phyloP scores from a whole-genome alignment of 2,113 vertebrate genomes.

The Myrmophylax atrothorax region DNA sequence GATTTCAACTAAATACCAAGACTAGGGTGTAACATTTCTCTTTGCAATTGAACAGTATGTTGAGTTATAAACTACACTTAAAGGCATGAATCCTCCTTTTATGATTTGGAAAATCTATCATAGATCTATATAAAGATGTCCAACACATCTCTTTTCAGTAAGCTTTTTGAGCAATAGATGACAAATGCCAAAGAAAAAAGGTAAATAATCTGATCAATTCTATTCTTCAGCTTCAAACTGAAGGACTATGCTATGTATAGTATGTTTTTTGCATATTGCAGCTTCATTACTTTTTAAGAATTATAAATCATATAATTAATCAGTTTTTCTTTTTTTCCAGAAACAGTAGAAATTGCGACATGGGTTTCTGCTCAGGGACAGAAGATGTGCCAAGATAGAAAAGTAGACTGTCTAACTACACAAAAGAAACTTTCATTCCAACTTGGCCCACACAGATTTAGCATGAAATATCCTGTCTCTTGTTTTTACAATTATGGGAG shows the following conservation, averaged over 20 bases:
- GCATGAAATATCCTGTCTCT: not conserved
- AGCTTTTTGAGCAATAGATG: not conserved
- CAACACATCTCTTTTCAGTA: not conserved
- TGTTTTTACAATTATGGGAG: not conserved
- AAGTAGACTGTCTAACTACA: not conserved
- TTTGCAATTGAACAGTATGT: not conserved
- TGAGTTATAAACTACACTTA: not conserved
- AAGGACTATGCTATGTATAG: not conserved
- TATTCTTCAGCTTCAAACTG: not conserved
- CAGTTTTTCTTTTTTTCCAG: conserved; percentile 27
- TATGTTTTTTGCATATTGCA: not conserved
- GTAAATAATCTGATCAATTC: not conserved
- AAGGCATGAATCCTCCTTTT: not conserved
- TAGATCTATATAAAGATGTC: not conserved
- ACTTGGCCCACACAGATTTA: not conserved
- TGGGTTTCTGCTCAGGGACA: conserved; percentile 2
- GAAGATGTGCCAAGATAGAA: not conserved
- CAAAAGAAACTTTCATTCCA: conserved; percentile 13
- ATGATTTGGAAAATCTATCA: not conserved
- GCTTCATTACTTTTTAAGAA: conserved; percentile 33
- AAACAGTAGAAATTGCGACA: conserved; percentile 54
- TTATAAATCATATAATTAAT: conserved; percentile 46
- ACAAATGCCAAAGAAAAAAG: not conserved
- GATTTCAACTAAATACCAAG: not conserved
- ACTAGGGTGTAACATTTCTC: not conserved